Evolutionary conservation across 35 echinoderm and acorn worm genomes (phyloP).

Genomic region (Heliocidaris tuberculata): DNA sequence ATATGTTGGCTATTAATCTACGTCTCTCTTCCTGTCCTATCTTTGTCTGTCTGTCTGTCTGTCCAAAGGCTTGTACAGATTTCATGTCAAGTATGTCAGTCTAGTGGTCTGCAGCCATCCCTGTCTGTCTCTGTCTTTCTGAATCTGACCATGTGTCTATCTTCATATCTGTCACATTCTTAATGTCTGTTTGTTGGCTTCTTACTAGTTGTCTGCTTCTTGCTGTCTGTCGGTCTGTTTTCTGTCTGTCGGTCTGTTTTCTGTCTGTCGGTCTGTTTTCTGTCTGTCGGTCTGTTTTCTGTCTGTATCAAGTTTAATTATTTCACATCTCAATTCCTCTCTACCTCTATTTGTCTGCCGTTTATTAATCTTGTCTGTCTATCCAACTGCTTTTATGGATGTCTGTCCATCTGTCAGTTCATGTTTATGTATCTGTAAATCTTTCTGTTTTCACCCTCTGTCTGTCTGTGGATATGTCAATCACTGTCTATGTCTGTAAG

Average conservation of each 20-base stretch:
- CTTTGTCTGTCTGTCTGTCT: neutral
- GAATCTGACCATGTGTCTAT: neutral
- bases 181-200: no score
- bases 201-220: neutral
- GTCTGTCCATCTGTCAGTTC: neutral
- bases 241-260: no score
- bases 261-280: no score
- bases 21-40: no score
- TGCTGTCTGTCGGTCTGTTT: neutral
- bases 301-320: no score
- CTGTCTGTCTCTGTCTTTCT: neutral
- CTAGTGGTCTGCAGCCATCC: neutral
- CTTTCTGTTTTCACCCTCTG: neutral
- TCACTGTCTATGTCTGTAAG: conserved; percentile 16
- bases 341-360: no score
- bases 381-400: no score
- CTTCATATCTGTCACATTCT: neutral
- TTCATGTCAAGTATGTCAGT: no score
- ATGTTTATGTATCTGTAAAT: conserved; percentile 17
- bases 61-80: neutral
- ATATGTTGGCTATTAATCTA: no score
- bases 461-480: neutral
- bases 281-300: no score
- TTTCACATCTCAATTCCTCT: no score
- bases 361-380: no score